Conservation (phyloP, 2,113 vertebrate species). For the Charina bottae region DNA sequence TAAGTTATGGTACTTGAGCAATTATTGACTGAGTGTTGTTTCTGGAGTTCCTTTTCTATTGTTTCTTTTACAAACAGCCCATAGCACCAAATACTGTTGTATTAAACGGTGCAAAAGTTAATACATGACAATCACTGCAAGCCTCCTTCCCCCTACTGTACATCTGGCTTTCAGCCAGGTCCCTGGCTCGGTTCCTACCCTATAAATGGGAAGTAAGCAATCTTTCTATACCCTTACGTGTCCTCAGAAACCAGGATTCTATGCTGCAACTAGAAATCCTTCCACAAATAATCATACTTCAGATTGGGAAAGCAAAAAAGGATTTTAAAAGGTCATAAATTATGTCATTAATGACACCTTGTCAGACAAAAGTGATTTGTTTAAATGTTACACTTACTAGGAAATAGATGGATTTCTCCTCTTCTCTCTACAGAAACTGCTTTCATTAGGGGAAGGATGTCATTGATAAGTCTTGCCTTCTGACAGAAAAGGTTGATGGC, state of each 20-base stretch:
- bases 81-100: not conserved
- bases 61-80: not conserved
- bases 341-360: not conserved
- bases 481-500: no score
- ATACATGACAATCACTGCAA: slow-evolving; percentile 1
- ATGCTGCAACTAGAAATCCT: not conserved
- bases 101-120: not conserved
- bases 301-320: not conserved
- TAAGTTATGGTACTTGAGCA: not conserved
- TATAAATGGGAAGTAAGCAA: not conserved
- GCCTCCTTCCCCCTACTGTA: not conserved
- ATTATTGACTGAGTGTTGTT: not conserved
- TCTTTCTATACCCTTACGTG: not conserved
- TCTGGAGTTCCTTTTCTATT: not conserved
- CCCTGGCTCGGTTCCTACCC: not conserved
- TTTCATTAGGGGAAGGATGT: no score
- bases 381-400: not conserved
- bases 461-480: no score
- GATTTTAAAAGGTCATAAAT: not conserved
- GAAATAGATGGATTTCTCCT: no score
- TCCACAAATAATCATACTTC: not conserved
- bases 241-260: not conserved
- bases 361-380: not conserved
- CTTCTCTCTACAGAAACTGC: no score
- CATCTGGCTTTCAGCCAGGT: not conserved